These are phyloP conservation scores for Microplitis deprimator DNA, from an alignment of 2,888 invertebrate species.

Conservation along the genomic window DNA sequence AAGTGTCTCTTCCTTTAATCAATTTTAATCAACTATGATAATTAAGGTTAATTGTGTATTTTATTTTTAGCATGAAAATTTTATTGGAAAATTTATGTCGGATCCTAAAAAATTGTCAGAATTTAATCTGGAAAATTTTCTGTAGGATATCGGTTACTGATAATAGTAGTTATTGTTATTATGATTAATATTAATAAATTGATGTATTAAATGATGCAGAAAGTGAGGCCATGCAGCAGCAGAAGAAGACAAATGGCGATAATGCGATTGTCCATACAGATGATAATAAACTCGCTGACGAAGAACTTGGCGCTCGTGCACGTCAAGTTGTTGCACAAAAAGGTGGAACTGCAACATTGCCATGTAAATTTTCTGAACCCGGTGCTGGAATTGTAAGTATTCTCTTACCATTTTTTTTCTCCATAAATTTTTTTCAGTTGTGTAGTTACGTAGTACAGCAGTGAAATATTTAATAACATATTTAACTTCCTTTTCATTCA, in stretches of 20 bases:
- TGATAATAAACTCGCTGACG: constrained; percentile 49
- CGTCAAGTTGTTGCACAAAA: constrained; percentile 72
- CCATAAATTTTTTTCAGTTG: neutral
- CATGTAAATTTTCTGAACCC: constrained; percentile 72
- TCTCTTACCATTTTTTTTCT: neutral
- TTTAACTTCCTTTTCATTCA: neutral
- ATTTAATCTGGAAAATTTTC: too few relatives aligned
- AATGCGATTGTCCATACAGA: constrained; percentile 53
- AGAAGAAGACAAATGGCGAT: constrained; percentile 59
- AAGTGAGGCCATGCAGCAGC: neutral
- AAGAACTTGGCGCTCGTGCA: constrained; percentile 56
- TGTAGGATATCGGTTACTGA: too few relatives aligned
- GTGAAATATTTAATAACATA: neutral
- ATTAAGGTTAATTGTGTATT: too few relatives aligned
- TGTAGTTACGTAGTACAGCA: neutral
- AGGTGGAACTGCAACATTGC: constrained; percentile 72
- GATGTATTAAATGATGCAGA: neutral
- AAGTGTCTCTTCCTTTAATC: too few relatives aligned
- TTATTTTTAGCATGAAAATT: too few relatives aligned
- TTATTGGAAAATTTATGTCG: too few relatives aligned
- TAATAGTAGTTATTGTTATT: too few relatives aligned
- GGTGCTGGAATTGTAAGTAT: constrained; percentile 71
- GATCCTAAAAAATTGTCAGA: too few relatives aligned
- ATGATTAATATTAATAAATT: neutral
- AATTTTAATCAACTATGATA: too few relatives aligned